These are phyloP conservation scores for Phortica magna DNA, from an alignment of 2,888 invertebrate genomes.

Conservation along the genomic window DNA sequence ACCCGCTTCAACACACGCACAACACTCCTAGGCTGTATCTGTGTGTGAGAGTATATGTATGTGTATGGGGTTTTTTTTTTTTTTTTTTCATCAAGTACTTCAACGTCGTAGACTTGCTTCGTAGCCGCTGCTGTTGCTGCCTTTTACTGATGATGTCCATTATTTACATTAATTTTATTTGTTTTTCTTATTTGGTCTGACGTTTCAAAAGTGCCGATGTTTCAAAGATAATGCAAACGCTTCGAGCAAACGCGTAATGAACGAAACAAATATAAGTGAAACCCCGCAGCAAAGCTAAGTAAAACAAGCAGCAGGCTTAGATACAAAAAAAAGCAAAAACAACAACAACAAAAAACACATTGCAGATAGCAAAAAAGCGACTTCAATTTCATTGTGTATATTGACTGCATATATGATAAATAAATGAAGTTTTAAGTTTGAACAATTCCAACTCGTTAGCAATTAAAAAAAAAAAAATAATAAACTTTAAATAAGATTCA, in stretches of 20 bases:
- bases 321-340: background rate
- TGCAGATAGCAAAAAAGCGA: background rate
- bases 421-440: too few species aligned
- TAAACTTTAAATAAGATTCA: too few species aligned
- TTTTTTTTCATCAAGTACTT: constrained; percentile 15
- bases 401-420: too few species aligned
- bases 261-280: constrained; percentile 34
- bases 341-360: background rate
- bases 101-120: constrained; percentile 10
- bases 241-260: constrained; percentile 34
- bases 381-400: too few species aligned
- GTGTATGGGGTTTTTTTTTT: constrained; percentile 16
- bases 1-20: background rate
- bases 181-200: constrained; percentile 69
- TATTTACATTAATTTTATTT: constrained; percentile 70
- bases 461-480: too few species aligned
- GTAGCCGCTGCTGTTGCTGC: constrained; percentile 52
- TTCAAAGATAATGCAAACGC: constrained; percentile 69
- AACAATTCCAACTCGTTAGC: too few species aligned
- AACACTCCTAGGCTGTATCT: background rate
- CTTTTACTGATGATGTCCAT: constrained; percentile 69
- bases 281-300: constrained; percentile 15
- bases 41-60: constrained; percentile 20
- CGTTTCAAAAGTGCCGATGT: constrained; percentile 72
- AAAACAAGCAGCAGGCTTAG: background rate